These are phyloP conservation scores for Cistogaster globosa DNA, from an alignment of 2,888 invertebrate genomes.

Conservation along the genomic window DNA sequence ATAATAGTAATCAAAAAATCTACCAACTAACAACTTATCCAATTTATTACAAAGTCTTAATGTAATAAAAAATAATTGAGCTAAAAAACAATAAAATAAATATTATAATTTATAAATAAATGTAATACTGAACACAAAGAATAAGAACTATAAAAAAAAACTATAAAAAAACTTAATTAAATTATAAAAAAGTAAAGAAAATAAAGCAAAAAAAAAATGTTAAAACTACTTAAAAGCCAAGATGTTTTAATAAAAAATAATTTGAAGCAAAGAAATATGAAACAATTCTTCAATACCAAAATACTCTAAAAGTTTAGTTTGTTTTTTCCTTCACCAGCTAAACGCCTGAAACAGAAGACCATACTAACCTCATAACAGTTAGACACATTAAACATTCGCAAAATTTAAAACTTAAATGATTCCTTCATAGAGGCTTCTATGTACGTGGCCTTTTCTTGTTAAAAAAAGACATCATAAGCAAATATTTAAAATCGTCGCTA, in stretches of 20 bases:
- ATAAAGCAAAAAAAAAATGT: conserved; percentile 45
- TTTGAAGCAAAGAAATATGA: too few species aligned
- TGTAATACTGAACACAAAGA: conserved; percentile 72
- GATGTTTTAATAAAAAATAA: neutral
- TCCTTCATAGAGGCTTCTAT: too few species aligned
- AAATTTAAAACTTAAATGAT: too few species aligned
- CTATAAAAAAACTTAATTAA: conserved; percentile 26
- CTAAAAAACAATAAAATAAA: conserved; percentile 66
- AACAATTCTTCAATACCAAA: too few species aligned
- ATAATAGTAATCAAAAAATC: neutral
- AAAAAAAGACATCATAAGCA: too few species aligned
- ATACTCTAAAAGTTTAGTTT: too few species aligned
- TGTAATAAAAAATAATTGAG: conserved; percentile 70
- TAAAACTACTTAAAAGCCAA: conserved; percentile 5
- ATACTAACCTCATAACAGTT: too few species aligned
- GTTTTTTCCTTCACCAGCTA: too few species aligned
- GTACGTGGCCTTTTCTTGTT: too few species aligned
- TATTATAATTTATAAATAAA: conserved; percentile 69
- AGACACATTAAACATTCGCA: too few species aligned
- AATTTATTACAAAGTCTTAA: conserved; percentile 41
- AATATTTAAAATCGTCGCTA: too few species aligned
- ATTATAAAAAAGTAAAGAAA: conserved; percentile 38
- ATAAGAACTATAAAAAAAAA: conserved; percentile 52
- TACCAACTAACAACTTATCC: conserved; percentile 18
- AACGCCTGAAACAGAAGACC: too few species aligned